A percentile compares a stretch with the other conserved stretches of the same genome.
These are phyloP conservation scores for Eueides isabella DNA, from an alignment of 1,140 invertebrate species.

Conservation along the genomic window DNA sequence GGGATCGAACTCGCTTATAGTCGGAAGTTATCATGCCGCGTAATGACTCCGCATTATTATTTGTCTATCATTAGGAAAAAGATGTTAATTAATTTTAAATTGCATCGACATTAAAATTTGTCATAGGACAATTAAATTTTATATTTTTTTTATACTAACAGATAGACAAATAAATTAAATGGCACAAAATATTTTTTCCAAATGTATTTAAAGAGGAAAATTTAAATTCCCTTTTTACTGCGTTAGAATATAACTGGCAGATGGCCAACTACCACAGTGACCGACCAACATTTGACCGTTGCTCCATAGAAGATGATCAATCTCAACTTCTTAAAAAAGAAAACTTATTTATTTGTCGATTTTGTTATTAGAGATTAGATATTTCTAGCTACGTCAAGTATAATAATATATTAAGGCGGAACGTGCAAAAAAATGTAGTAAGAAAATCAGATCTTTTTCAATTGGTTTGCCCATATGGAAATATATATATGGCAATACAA, in stretches of 20 bases:
- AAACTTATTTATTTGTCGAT: not conserved
- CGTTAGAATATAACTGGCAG: not conserved
- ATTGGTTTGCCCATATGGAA: no score
- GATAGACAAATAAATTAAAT: not conserved
- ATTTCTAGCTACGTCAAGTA: not conserved
- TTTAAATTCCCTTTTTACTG: not conserved
- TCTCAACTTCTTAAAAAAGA: not conserved
- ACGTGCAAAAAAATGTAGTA: not conserved
- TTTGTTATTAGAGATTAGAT: not conserved
- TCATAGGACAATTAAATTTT: no score
- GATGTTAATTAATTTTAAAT: no score
- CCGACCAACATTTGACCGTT: conserved; percentile 4
- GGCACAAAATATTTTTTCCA: not conserved
- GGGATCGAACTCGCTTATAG: no score
- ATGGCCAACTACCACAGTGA: not conserved
- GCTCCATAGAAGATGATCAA: conserved; percentile 1
- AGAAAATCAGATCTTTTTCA: not conserved
- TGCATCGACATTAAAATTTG: no score
- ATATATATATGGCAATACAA: no score
- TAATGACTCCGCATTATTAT: no score
- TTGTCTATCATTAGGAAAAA: no score
- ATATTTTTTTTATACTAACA: no score
- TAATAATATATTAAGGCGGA: not conserved
- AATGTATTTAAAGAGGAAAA: not conserved
- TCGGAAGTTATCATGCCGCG: no score